phyloP scores from a whole-genome alignment of 2,797 vertebrate species.

The Lophotriccus pileatus region DNA sequence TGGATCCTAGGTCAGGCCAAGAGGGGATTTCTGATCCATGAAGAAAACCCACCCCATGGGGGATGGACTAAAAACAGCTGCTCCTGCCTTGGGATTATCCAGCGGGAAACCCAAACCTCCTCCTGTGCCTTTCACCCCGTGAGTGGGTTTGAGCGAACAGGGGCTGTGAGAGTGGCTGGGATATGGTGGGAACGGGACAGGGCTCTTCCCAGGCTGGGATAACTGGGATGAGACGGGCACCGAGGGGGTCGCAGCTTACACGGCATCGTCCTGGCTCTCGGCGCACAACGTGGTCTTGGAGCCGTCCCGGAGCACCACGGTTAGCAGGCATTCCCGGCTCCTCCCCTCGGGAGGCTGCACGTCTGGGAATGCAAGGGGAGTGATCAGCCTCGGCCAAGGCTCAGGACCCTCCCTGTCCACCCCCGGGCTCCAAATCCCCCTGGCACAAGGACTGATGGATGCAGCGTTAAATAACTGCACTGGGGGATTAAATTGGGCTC shows the following conservation, averaged over 20 bases:
- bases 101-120: not conserved
- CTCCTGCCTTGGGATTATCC: not conserved
- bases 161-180: not conserved
- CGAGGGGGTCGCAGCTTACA: conserved; percentile 74
- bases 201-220: not conserved
- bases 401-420: fast-evolving
- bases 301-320: conserved; percentile 79
- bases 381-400: not conserved
- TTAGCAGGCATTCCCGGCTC: conserved; percentile 83
- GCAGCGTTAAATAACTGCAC: not conserved
- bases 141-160: fast-evolving
- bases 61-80: fast-evolving
- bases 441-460: not conserved
- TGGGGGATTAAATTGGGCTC: fast-evolving
- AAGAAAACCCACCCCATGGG: fast-evolving
- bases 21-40: not conserved
- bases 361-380: conserved; percentile 62
- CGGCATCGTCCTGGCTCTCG: conserved; percentile 88
- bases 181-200: fast-evolving
- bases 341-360: conserved; percentile 85
- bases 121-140: fast-evolving
- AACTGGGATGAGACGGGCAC: fast-evolving
- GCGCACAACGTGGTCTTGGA: conserved; percentile 85
- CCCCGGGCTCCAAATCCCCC: fast-evolving
- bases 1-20: not conserved